Percentiles rank a stretch among this genome's conserved stretches.
These are phyloP conservation scores for Acrocephalus kingi DNA, from an alignment of 2,113 vertebrate species.

Conservation along the genomic window DNA sequence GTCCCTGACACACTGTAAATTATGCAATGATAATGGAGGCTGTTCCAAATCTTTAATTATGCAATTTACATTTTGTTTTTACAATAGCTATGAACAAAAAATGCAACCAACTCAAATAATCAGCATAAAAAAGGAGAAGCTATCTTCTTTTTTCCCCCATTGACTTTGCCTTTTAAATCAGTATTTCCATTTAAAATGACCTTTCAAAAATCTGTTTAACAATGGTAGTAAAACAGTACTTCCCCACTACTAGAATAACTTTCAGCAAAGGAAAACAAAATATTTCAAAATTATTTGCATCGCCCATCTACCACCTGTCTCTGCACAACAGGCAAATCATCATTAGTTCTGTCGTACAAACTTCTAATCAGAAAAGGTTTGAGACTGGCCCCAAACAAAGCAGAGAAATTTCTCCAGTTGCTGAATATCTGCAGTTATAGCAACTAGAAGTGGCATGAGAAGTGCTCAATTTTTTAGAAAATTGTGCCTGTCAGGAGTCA, in stretches of 20 bases:
- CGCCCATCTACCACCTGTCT: background rate
- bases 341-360: background rate
- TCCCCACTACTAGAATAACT: background rate
- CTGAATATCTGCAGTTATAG: background rate
- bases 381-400: background rate
- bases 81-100: constrained; percentile 9
- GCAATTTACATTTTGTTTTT: constrained; percentile 47
- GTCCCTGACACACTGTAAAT: constrained; percentile 47
- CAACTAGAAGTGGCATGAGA: background rate
- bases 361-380: background rate
- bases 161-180: background rate
- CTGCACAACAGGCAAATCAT: background rate
- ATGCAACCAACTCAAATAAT: background rate
- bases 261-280: background rate
- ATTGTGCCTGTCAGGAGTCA: background rate
- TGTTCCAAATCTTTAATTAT: constrained; percentile 40
- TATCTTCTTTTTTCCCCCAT: background rate
- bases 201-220: background rate
- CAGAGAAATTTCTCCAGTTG: background rate
- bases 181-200: background rate
- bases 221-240: background rate
- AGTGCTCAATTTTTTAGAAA: background rate
- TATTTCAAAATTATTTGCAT: background rate
- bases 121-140: background rate
- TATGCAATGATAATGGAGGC: constrained; percentile 40